A percentile compares a stretch with the other conserved stretches of the same genome.
These are phyloP conservation scores for Drosophila mimetica DNA, from an alignment of 2,888 invertebrate species.

Conservation along the genomic window DNA sequence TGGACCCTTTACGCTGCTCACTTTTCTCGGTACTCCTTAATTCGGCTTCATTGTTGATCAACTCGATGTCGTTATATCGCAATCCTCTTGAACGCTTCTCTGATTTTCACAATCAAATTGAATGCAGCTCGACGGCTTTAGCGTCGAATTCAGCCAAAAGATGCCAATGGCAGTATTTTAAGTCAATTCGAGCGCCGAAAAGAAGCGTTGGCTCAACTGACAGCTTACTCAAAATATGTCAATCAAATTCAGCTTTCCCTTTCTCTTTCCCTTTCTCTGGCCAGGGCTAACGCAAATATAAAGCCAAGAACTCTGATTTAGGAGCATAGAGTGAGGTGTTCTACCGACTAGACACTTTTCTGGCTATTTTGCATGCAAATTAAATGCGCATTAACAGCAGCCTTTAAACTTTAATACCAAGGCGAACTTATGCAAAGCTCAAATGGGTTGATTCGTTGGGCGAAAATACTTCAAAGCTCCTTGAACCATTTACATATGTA, in stretches of 20 bases:
- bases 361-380: slow-evolving; percentile 69
- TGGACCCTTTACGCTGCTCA: slow-evolving; percentile 1
- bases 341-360: slow-evolving; percentile 31
- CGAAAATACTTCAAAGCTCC: slow-evolving; percentile 48
- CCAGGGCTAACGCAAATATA: slow-evolving; percentile 52
- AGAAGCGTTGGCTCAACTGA: slow-evolving; percentile 48
- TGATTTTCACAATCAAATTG: slow-evolving; percentile 52
- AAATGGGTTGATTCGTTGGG: slow-evolving; percentile 50
- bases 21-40: slow-evolving; percentile 12
- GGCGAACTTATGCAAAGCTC: slow-evolving; percentile 62
- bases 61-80: slow-evolving; percentile 12
- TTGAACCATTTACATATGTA: slow-evolving; percentile 63
- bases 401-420: slow-evolving; percentile 59
- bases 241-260: slow-evolving; percentile 58
- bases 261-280: slow-evolving; percentile 1
- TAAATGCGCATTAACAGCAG: slow-evolving; percentile 63
- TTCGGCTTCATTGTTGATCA: slow-evolving; percentile 14
- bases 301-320: slow-evolving; percentile 14
- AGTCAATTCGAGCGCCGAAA: slow-evolving; percentile 33
- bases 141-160: slow-evolving; percentile 40
- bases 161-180: slow-evolving; percentile 44
- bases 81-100: slow-evolving; percentile 49
- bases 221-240: slow-evolving; percentile 77
- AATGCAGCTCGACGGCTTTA: slow-evolving; percentile 47
- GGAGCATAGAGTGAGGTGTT: slow-evolving; percentile 1